A percentile compares a stretch with the other conserved stretches of the same genome.
Evolutionary conservation across 30 jellyfish, hydroid and myxozoan species (phyloP).

Genomic region (Pelagia noctiluca): DNA sequence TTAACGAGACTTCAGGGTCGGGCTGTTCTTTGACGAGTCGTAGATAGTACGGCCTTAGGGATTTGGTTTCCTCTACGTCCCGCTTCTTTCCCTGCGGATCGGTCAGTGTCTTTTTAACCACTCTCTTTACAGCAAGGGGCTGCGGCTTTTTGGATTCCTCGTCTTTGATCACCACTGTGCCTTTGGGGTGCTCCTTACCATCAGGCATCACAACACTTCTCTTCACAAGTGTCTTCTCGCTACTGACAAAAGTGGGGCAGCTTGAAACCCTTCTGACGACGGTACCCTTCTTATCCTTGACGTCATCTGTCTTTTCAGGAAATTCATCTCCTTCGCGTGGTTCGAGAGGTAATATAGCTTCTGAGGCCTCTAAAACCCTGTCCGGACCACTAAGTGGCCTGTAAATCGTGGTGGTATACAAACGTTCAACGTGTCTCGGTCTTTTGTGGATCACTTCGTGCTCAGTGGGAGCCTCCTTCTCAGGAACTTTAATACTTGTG

Average conservation of each 20-base stretch:
- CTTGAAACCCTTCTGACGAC: slow-evolving; percentile 34
- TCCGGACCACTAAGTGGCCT: slow-evolving; percentile 79
- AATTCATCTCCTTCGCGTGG: slow-evolving; percentile 51
- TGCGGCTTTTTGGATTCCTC: slow-evolving; percentile 31
- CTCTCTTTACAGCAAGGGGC: slow-evolving; percentile 16
- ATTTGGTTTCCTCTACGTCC: slow-evolving; percentile 7
- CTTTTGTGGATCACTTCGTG: not conserved
- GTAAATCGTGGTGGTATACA: slow-evolving; percentile 45
- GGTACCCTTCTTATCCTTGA: slow-evolving; percentile 38
- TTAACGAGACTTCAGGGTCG: slow-evolving; percentile 22
- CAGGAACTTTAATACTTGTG: not conserved
- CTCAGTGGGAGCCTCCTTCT: not conserved
- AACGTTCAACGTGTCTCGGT: slow-evolving; percentile 70
- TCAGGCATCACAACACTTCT: slow-evolving; percentile 62
- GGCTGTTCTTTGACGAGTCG: slow-evolving; percentile 5
- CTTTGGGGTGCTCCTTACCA: slow-evolving; percentile 59
- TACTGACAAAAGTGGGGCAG: slow-evolving; percentile 54
- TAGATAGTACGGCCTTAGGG: slow-evolving; percentile 31
- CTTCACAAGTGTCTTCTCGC: slow-evolving; percentile 36
- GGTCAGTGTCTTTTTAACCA: not conserved
- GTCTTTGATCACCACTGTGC: slow-evolving; percentile 7
- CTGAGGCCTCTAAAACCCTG: slow-evolving; percentile 71
- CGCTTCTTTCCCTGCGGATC: not conserved
- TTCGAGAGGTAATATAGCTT: slow-evolving; percentile 71
- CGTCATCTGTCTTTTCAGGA: slow-evolving; percentile 38